These are phyloP conservation scores for Brienomyrus longianalis DNA, from an alignment of 2,113 vertebrate genomes.

Conservation along the genomic window DNA sequence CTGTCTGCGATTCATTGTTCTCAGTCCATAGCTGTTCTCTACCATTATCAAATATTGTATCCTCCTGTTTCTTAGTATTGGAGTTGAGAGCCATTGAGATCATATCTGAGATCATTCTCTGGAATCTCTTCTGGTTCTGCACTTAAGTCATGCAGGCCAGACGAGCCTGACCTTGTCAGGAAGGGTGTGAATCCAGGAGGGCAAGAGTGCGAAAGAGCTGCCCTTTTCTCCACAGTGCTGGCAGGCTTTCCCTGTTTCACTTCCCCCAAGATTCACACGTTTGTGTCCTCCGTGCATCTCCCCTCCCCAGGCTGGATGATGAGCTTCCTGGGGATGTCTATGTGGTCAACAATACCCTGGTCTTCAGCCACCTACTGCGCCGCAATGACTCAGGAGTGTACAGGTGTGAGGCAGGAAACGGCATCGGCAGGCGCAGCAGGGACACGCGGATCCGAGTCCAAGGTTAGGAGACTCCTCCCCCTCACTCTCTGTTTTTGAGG, in stretches of 20 bases:
- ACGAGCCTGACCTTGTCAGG: neutral
- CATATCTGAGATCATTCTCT: neutral
- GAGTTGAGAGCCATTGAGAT: neutral
- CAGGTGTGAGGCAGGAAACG: slow-evolving; percentile 84
- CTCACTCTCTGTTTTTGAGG: neutral
- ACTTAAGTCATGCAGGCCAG: neutral
- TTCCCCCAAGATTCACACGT: neutral
- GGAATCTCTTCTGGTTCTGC: neutral
- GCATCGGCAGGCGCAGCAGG: slow-evolving; percentile 81
- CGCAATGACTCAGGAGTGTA: slow-evolving; percentile 91
- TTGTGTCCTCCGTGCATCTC: neutral
- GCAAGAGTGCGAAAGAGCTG: neutral
- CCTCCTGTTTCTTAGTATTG: neutral
- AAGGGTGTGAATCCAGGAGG: neutral
- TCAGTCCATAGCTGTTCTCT: neutral
- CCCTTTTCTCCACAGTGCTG: neutral
- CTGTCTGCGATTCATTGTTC: neutral
- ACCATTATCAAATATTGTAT: neutral
- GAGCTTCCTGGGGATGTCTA: slow-evolving; percentile 83
- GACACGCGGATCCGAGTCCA: slow-evolving; percentile 83
- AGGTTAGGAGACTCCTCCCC: slow-evolving; percentile 64
- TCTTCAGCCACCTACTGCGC: slow-evolving; percentile 80
- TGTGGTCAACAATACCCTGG: slow-evolving; percentile 79
- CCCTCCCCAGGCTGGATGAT: slow-evolving; percentile 72
- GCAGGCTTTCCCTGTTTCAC: neutral